Percentiles rank a stretch among this genome's conserved stretches.
Evolutionary conservation across 2,113 vertebrate genomes (phyloP).

Genomic region (Zingel zingel): DNA sequence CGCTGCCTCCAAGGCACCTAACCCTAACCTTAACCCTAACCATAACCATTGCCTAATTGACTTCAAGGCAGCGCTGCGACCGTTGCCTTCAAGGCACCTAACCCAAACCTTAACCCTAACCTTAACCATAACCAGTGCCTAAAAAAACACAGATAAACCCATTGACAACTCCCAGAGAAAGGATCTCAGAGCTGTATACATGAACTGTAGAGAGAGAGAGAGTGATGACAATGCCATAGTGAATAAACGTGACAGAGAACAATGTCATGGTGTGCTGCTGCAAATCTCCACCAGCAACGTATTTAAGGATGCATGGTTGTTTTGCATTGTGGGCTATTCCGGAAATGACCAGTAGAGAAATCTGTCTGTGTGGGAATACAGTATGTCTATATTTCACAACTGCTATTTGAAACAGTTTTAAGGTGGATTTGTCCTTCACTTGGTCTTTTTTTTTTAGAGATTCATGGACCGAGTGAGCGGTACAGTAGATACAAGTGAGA

Average conservation of each 20-base stretch:
- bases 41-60: no score
- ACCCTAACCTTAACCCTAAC: no score
- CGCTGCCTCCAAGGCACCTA: no score
- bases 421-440: background rate
- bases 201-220: background rate
- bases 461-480: background rate
- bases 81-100: no score
- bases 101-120: no score
- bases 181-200: background rate
- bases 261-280: background rate
- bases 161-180: no score
- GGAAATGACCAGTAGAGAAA: background rate
- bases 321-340: background rate
- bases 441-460: background rate
- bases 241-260: background rate
- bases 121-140: no score
- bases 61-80: no score
- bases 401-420: background rate
- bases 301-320: background rate
- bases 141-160: no score
- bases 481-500: background rate
- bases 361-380: background rate
- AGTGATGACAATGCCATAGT: background rate
- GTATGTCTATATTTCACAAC: background rate
- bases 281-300: background rate